These are phyloP conservation scores for Sminthurinus aureus DNA, from an alignment of 2,888 invertebrate genomes.

Conservation along the genomic window DNA sequence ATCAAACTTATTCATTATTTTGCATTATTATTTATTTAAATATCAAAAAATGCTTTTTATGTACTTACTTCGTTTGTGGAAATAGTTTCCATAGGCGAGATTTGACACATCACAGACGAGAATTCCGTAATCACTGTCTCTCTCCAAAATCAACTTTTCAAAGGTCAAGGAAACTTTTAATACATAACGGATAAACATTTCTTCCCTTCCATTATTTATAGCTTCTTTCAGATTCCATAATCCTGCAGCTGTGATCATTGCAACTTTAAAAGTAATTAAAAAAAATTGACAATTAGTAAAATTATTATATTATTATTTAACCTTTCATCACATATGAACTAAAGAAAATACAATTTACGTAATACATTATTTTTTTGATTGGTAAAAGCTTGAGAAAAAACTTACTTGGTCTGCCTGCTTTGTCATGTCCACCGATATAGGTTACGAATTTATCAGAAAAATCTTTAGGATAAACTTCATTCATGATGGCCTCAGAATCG, in stretches of 20 bases:
- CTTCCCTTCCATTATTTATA: conserved; percentile 30
- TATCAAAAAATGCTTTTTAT: neutral
- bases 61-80: conserved; percentile 36
- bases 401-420: conserved; percentile 28
- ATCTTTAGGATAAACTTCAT: conserved; percentile 24
- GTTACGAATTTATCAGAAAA: conserved; percentile 25
- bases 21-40: neutral
- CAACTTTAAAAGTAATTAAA: conserved; percentile 18
- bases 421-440: conserved; percentile 28
- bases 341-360: neutral
- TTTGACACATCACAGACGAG: conserved; percentile 37
- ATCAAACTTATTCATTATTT: neutral
- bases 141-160: conserved; percentile 25
- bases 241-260: conserved; percentile 36
- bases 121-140: conserved; percentile 36
- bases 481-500: neutral
- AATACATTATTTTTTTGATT: too few species aligned
- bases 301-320: neutral
- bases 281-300: neutral
- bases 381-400: neutral
- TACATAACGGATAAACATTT: conserved; percentile 37
- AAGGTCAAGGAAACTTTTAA: conserved; percentile 26
- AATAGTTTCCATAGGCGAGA: conserved; percentile 39
- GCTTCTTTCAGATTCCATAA: conserved; percentile 39
- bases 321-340: neutral